Evolutionary conservation across 2,797 vertebrate genomes (phyloP), one percentile per base, ranked within the genome.

Genomic region (Malurus leucopterus): DNA sequence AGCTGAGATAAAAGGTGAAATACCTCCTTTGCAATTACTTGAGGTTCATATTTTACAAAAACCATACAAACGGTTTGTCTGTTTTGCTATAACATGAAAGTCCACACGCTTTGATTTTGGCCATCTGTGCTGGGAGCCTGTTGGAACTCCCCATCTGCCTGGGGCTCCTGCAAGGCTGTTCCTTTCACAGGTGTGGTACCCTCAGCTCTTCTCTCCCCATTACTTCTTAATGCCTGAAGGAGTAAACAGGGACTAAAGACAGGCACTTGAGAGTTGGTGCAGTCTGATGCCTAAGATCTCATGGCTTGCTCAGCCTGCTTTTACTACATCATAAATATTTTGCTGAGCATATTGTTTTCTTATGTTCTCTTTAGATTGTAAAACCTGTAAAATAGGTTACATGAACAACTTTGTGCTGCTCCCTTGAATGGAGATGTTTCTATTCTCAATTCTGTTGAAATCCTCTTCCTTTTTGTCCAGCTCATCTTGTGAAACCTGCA

Each of bases 21-120:
- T 57, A 40, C 22, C 36, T 88, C 46, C 63, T 86, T 81, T 76
- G 65, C 50, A 79, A 22, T 91, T 93, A 73, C 18, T 88, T 46
- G 17, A 43, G 21, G 22, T 89, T 84, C 3, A 2, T 81, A 26
- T 86, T 89, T 78, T 86, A 44, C 55, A 86, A 54, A 67, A 84
- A 43, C 6, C 0, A 0, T 57, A 40, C 19, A 20, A 49, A 84
- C 71, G 15, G 4, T 70, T 78, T 81, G 22, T 72, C 43, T 2
- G 1, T 76, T 90, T 70, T 90, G 26, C 53, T 80, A 22, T 73
- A 8, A 59, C 29, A 19, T 55, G 29, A 32, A 78, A 69, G 47
- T 65, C 71, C 32, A 4, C 0, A 1, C 10, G 65, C 21, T 82
- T 85, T 75, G 58, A 61, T 82, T 86, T 61, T 74, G 55, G 46